Evolutionary conservation across 2,113 vertebrate species (phyloP), one percentile per base, ranked within the genome.

Genomic region (Panurus biarmicus): DNA sequence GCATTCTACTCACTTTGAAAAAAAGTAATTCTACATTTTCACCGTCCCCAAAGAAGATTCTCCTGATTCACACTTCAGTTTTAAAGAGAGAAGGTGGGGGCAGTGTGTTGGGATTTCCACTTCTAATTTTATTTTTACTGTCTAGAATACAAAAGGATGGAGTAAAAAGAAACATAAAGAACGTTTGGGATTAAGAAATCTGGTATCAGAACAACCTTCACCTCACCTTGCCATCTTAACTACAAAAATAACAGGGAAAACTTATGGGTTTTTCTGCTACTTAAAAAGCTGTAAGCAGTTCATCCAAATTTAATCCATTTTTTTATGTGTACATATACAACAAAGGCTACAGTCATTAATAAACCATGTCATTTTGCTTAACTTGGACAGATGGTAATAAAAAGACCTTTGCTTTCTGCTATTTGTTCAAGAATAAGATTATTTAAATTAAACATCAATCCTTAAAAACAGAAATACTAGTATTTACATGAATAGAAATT

Each of bases 331-430:
- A 61, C 62, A 25, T 56, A 64, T 17, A 60, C 61, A 93, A 79
- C 40, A 90, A 93, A 86, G n/a, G 50, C 54, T 76, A n/a, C 9
- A 92, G 54, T 70, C 58, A 90, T 86, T 88, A 94, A 85, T 83
- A 88, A 94, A 90, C 18, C 54, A 86, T 80, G 58, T 61, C 28
- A 79, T 76, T 88, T 90, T 76, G 54, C 69, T 95, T 85, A 80
- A 80, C 54, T 90, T 10, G 1, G 44, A 54, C 58, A 94, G 31
- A 82, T 33, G 12, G 64, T 65, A 88, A 87, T 48, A 95, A 67
- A 86, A 85, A 81, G 54, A 60, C 35, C 50, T 83, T 85, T 80
- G 67, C 54, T 79, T 80, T 73, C 62, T 86, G 25, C 0, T 94
- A 92, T 95, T 94, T 94, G 54, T 58, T 73, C 60, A 80, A 50